Evolutionary conservation across 2,888 invertebrate species (phyloP), one percentile per base, ranked within the genome.

Genomic region (Coelopa pilipes): DNA sequence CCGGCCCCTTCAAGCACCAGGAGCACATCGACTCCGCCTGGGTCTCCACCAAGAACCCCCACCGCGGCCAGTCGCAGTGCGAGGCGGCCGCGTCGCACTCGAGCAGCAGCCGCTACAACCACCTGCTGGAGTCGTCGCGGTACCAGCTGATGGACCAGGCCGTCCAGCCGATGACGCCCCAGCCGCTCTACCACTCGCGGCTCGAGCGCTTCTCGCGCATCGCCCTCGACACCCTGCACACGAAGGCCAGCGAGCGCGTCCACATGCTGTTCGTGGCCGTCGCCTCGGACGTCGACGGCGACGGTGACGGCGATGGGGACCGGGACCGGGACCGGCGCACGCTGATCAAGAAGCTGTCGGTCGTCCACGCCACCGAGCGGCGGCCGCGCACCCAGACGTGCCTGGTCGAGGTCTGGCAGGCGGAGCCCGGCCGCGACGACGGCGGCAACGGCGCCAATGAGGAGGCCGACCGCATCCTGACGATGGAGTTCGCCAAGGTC

Each of bases 71-170:
- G 80, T 93, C 92, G 79, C 89, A 91, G 79, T 94, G 93, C 81
- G 88, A 88, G 76, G 70, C 76, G 46, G 88, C 90, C 82, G 77
- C 81, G 76, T 73, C 77, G 47, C 88, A 90, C 82, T 77, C 81
- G 0, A 76, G 79, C 0, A 76, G 79, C 0, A 73, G 77, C 15
- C 79, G 82, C 15, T 83, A 86, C 62, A 89, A 89, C 72, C 89
- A 90, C 80, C 85, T 91, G 63, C 87, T 92, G 70, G 92, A 93
- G 81, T 92, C 92, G 75, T 91, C 92, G 15, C 90, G 92, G 76
- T 97, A 95, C 85, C 96, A 96, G 81, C 88, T 97, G 72, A 96
- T 97, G 96, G 94, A 97, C 84, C 90, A 92, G 71, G 92, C 96
- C 0, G 92, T 97, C 0, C 94, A 95, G 80, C 92, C 96, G 0